These are phyloP conservation scores for Regulus satrapa DNA, from an alignment of 2,113 vertebrate genomes.

Conservation along the genomic window DNA sequence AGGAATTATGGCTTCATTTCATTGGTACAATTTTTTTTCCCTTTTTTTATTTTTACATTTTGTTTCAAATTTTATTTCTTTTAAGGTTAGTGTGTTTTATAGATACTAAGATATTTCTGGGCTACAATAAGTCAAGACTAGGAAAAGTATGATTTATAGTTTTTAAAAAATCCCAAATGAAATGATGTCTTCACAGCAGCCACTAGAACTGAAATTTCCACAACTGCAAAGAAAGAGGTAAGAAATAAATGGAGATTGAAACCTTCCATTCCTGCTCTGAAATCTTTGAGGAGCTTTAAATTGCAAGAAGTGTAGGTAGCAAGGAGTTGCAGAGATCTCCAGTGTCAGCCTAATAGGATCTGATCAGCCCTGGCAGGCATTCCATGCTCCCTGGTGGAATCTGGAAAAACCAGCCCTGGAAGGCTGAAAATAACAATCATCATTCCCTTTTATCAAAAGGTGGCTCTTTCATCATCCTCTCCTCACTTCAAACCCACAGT, in stretches of 20 bases:
- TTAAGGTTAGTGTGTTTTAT: not conserved
- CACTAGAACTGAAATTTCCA: not conserved
- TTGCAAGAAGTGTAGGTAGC: not conserved
- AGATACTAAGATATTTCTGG: not conserved
- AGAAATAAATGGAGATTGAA: not conserved
- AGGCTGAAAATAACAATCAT: not conserved
- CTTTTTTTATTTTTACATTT: not conserved
- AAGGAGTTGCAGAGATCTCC: not conserved
- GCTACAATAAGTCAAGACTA: not conserved
- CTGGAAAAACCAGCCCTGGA: not conserved
- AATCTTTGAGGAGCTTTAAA: not conserved
- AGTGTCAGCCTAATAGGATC: not conserved
- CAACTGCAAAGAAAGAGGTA: not conserved
- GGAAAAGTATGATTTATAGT: not conserved
- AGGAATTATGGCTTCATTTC: not conserved
- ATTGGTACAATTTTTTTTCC: not conserved
- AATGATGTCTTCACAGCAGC: not conserved
- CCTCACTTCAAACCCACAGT: not conserved
- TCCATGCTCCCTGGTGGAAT: not conserved
- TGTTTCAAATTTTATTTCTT: not conserved
- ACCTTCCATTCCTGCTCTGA: not conserved
- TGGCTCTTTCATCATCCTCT: not conserved
- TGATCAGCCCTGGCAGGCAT: not conserved
- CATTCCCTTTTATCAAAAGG: not conserved
- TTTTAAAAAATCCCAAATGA: not conserved